Base-by-base conservation (phyloP, 1,140 invertebrate species). In the Zophobas morio region DNA sequence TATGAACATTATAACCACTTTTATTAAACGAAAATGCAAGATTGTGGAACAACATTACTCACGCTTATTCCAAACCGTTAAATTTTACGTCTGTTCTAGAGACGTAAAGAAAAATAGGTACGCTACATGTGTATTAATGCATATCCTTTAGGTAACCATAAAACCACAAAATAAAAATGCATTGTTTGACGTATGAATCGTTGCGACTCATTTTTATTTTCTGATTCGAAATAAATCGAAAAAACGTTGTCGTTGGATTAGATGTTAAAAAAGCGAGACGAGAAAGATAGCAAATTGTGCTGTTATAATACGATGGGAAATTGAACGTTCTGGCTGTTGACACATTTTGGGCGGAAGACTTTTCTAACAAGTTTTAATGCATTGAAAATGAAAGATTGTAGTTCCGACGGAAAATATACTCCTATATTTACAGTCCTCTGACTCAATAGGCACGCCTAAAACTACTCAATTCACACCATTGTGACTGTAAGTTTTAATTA, bases 1-100 rank as follows among this genome's bases (percentile, higher is more conserved):
- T 39, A 66, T 66, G 35, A 66, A 66, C 60, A 42, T 66, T 66
- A 66, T 36, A 66, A n/a, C 39, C 39, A 66, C 37, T 66, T 66
- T 66, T 66, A 66, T 66, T 66, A 66, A 66, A 66, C 39, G 37
- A 66, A 66, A 66, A 66, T 66, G 60, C 60, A 66, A 66, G 60
- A 66, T 66, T 66, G 37, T 66, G 60, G 60, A 66, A 66, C 39
- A 42, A 33, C 39, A 66, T 66, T 8, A 66, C 39, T 66, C 60
- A 20, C n/a, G 39, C 39, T 66, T 66, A 66, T 66, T 66, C 60
- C 60, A 32, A 66, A 66, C 60, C 60, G 60, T 66, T 66, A 66
- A 66, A 32, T 66, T 66, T 66, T 66, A 66, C 60, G 60, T 66
- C 42, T 66, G 60, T 66, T 66, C 33, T 39, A 40, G 60, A 42